These are phyloP conservation scores for Silurus lanzhouensis DNA, from an alignment of 2,797 vertebrate species.

Conservation along the genomic window DNA sequence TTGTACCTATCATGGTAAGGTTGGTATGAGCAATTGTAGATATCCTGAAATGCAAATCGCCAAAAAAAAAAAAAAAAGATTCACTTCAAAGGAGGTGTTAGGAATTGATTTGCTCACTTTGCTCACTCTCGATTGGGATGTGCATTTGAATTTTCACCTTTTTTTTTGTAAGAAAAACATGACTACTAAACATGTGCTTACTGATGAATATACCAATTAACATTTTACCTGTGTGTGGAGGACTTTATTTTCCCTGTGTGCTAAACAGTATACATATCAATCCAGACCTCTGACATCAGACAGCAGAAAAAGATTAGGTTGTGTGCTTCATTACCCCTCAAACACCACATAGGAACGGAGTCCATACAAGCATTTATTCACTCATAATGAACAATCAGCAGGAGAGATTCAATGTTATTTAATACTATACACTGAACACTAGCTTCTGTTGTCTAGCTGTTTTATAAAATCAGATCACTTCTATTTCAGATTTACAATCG, in stretches of 20 bases:
- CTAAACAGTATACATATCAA: not conserved
- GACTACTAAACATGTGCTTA: conserved; percentile 31
- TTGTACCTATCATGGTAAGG: conserved; percentile 27
- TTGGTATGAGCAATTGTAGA: conserved; percentile 17
- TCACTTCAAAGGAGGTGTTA: conserved; percentile 14
- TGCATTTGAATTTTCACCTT: conserved; percentile 17
- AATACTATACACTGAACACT: not conserved
- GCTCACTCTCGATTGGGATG: conserved; percentile 6
- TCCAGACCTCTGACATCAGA: not conserved
- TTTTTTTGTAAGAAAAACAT: conserved; percentile 22
- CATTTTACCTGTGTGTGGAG: conserved; percentile 16
- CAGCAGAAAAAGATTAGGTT: not conserved
- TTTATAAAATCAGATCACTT: conserved; percentile 8
- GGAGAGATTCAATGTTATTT: not conserved
- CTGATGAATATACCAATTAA: conserved; percentile 18
- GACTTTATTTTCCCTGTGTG: conserved; percentile 1
- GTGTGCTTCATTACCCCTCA: not conserved
- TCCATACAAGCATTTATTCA: not conserved
- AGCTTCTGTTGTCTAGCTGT: not conserved
- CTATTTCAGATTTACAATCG: not conserved
- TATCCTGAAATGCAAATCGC: conserved; percentile 11
- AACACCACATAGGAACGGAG: not conserved
- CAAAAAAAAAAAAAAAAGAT: conserved; percentile 37
- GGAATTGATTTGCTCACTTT: conserved; percentile 2
- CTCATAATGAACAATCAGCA: not conserved